Evolutionary conservation across 1,140 invertebrate species (phyloP), one percentile per base, ranked within the genome.

Genomic region (Pseudomyrmex concolor): DNA sequence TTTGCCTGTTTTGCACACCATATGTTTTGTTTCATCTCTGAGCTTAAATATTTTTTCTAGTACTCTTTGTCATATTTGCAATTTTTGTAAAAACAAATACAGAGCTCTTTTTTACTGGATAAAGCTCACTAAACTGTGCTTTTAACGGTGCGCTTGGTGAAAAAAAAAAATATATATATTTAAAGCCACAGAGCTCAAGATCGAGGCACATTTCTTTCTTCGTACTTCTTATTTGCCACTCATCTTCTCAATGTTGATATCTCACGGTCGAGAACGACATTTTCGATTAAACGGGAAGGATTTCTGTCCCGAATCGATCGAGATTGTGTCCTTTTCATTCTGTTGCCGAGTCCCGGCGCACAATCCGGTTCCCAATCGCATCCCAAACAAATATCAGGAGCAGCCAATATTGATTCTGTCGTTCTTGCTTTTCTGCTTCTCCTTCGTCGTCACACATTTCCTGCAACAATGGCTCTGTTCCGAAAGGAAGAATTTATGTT

Each of bases 341-440:
- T 71, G 82, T 77, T 72, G 57, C 10, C 74, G 57, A 48, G 60
- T 83, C 55, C 59, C 73, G 72, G 10, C 82, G 76, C 77, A 60
- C 82, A 88, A 87, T 82, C 74, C 86, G 66, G 70, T 76, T 72
- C 68, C 55, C 60, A 80, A 74, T 86, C 83, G 83, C 83, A 80
- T 88, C 86, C 87, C 87, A 88, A 88, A 88, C 87, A 88, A 88
- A 88, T 88, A 88, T 84, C 86, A 82, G 54, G 60, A 57, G 68
- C 66, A 45, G 72, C 76, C 87, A 85, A 88, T 88, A 88, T 88
- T 82, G 87, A 88, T 88, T 85, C 71, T 84, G 57, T 66, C 66
- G 60, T 77, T 82, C 63, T 55, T 81, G 59, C 86, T 81, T 84
- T 81, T 84, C 74, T 81, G 13, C 63, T 78, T 87, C 34, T 57